Percentiles rank a stretch among this genome's conserved stretches.
These are phyloP conservation scores for Theocolax elegans DNA, from an alignment of 1,140 invertebrate species.

Conservation along the genomic window DNA sequence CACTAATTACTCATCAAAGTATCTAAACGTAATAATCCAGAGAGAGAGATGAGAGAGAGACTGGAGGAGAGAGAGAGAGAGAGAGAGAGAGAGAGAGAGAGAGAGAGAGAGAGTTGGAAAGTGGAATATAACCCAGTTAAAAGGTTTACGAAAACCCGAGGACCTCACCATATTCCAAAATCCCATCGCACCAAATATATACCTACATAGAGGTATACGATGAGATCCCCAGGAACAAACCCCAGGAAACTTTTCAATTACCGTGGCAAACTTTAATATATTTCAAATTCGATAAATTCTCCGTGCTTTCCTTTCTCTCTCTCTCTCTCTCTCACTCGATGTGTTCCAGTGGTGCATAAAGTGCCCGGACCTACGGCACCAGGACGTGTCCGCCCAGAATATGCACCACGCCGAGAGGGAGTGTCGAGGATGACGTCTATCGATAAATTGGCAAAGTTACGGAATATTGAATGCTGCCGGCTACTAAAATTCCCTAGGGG, in stretches of 20 bases:
- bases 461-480: constrained; percentile 57
- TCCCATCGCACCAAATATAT: too few relatives aligned
- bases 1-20: constrained; percentile 9
- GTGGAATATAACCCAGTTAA: too few relatives aligned
- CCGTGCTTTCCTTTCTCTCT: not conserved
- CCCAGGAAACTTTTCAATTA: constrained; percentile 36
- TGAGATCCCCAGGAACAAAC: not conserved
- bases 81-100: too few relatives aligned
- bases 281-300: constrained; percentile 34
- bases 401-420: not conserved
- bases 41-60: too few relatives aligned
- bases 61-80: too few relatives aligned
- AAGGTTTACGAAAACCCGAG: too few relatives aligned
- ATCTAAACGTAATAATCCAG: not conserved
- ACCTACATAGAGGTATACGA: too few relatives aligned
- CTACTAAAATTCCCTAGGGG: constrained; percentile 48
- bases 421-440: constrained; percentile 42
- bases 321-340: not conserved
- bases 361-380: not conserved
- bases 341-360: constrained; percentile 8
- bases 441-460: constrained; percentile 59
- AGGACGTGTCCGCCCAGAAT: not conserved
- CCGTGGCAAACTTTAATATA: constrained; percentile 34
- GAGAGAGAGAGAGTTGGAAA: too few relatives aligned
- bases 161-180: too few relatives aligned